A percentile compares a stretch with the other conserved stretches of the same genome.
These are phyloP conservation scores for Bradypodion pumilum DNA, from an alignment of 2,797 vertebrate species.

Conservation along the genomic window DNA sequence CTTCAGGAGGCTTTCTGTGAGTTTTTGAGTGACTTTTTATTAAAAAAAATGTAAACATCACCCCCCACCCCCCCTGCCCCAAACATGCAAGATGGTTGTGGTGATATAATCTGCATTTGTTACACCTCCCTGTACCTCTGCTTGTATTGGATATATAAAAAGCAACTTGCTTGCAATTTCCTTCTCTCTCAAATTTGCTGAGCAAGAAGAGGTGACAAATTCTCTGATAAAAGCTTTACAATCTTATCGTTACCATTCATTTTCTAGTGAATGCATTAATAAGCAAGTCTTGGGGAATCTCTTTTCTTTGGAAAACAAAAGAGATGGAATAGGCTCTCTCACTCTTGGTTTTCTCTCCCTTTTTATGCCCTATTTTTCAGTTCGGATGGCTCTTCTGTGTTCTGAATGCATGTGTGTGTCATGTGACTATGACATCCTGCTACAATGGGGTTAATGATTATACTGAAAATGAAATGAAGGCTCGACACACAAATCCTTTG, in stretches of 20 bases:
- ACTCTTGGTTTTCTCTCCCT: background rate
- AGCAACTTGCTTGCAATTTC: background rate
- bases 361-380: background rate
- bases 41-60: background rate
- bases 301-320: background rate
- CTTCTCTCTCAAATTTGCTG: constrained; percentile 1
- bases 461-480: background rate
- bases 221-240: constrained; percentile 7
- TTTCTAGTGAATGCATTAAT: constrained; percentile 16
- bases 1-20: background rate
- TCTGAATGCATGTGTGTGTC: background rate
- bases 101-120: background rate
- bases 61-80: background rate
- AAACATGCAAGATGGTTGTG: background rate
- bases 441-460: background rate
- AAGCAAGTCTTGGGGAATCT: background rate
- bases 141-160: background rate
- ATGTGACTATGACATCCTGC: background rate
- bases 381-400: background rate
- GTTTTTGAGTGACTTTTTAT: background rate
- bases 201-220: constrained; percentile 5
- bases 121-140: background rate
- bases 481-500: background rate
- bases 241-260: constrained; percentile 3
- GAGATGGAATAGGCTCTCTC: background rate